A percentile compares a stretch with the other conserved stretches of the same genome.
Conservation (phyloP, 2,113 vertebrate genomes). For the Oxyruncus cristatus region DNA sequence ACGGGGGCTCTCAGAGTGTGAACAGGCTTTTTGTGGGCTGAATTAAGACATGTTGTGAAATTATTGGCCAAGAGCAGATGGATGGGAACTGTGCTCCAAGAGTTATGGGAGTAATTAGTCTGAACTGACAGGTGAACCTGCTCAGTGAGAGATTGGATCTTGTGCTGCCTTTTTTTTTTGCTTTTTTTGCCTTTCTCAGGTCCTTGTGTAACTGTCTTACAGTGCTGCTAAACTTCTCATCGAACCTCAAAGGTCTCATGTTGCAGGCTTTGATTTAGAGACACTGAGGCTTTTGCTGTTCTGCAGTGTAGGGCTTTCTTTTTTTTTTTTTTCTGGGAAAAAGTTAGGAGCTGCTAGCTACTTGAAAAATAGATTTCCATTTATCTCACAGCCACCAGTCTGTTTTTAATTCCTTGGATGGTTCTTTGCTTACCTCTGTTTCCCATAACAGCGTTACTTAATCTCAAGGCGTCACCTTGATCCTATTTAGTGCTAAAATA, state of each 20-base stretch:
- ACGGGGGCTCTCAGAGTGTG: background rate
- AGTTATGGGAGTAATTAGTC: background rate
- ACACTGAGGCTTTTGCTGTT: background rate
- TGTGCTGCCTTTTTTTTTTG: background rate
- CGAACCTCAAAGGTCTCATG: background rate
- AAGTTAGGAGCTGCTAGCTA: background rate
- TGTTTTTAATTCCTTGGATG: background rate
- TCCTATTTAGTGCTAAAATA: background rate
- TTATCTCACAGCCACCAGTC: background rate
- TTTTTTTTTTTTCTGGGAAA: background rate
- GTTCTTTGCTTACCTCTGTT: slow-evolving; percentile 13
- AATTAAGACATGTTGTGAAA: background rate
- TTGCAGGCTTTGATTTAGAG: background rate
- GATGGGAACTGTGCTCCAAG: background rate
- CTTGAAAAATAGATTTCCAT: background rate
- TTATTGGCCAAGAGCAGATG: background rate
- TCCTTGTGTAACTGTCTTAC: background rate
- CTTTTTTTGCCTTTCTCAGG: background rate
- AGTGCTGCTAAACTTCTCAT: background rate
- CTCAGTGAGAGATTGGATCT: background rate
- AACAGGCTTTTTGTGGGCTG: background rate
- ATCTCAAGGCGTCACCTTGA: background rate
- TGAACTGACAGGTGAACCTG: background rate
- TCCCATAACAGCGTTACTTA: background rate
- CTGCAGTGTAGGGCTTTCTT: background rate